A percentile compares a stretch with the other conserved stretches of the same genome.
Conservation (phyloP, 2,888 invertebrate genomes). For the Heteromyza rotundicornis region DNA sequence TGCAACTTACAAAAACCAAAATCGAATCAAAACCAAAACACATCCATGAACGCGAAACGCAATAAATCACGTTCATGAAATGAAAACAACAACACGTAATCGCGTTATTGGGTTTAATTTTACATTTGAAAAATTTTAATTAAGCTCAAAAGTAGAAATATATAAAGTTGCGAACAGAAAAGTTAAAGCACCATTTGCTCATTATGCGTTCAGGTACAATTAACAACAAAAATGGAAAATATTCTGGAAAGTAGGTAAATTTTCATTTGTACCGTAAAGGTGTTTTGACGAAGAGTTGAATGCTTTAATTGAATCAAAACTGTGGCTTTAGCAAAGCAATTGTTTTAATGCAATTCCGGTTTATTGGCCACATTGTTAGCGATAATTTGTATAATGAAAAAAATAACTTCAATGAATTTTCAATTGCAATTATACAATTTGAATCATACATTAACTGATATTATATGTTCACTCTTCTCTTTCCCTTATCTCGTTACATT, state of each 20-base stretch:
- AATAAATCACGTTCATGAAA: constrained; percentile 2
- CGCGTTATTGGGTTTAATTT: neutral
- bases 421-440: no score
- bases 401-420: no score
- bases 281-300: constrained; percentile 17
- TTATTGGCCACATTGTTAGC: no score
- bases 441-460: no score
- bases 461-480: no score
- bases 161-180: neutral
- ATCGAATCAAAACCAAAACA: neutral
- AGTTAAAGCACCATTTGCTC: neutral
- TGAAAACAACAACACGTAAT: neutral
- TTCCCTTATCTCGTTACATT: neutral
- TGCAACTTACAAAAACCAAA: no score
- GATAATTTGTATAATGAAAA: no score
- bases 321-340: no score
- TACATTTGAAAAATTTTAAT: neutral
- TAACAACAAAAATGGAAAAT: no score
- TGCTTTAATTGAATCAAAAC: constrained; percentile 19
- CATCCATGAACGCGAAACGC: neutral
- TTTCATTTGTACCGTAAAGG: neutral
- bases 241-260: no score
- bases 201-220: neutral
- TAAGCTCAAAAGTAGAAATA: neutral
- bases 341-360: no score